phyloP scores from a whole-genome alignment of 2,888 invertebrate species.

The Fragum fragum region DNA sequence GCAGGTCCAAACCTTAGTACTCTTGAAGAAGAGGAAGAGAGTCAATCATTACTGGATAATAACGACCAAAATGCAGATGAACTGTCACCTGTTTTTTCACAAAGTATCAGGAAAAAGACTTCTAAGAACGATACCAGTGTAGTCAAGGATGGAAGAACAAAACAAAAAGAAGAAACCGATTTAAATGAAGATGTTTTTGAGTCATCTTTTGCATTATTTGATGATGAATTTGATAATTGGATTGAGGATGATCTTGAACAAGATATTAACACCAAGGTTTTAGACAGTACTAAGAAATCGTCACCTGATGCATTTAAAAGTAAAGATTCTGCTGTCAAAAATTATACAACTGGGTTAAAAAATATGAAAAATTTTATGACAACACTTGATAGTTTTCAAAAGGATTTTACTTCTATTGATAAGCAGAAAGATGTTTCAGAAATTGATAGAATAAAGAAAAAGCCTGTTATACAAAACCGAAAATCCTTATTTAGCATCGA shows the following conservation, averaged over 20 bases:
- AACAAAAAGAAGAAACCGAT: constrained; percentile 24
- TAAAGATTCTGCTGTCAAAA: neutral
- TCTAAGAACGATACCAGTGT: neutral
- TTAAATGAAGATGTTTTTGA: constrained; percentile 36
- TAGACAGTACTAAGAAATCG: neutral
- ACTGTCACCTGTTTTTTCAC: neutral
- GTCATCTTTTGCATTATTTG: constrained; percentile 57
- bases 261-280: neutral
- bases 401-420: neutral
- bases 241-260: constrained; percentile 44
- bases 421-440: neutral
- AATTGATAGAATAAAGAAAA: neutral
- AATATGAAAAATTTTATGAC: neutral
- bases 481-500: constrained; percentile 49
- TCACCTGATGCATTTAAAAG: neutral
- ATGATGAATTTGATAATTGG: constrained; percentile 61
- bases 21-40: constrained; percentile 33
- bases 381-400: neutral
- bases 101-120: neutral
- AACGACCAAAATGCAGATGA: neutral
- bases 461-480: neutral
- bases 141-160: neutral
- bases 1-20: neutral
- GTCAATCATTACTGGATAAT: constrained; percentile 40
- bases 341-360: neutral